These are phyloP conservation scores for Andrena bucephala DNA, from an alignment of 2,888 invertebrate species.

Conservation along the genomic window DNA sequence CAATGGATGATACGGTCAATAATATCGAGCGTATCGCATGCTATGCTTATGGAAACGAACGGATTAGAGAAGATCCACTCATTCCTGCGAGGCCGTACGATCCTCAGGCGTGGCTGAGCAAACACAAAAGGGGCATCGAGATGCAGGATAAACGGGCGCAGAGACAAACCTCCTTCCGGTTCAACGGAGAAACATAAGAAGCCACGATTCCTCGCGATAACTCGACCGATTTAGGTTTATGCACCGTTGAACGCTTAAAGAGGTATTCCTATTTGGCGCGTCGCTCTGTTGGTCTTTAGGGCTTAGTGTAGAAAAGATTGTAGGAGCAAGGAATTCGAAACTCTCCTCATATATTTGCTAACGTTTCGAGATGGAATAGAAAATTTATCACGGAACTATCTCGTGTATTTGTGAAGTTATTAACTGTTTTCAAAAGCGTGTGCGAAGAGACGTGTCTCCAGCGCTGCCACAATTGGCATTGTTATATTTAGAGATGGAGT, in stretches of 20 bases:
- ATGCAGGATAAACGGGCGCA: slow-evolving; percentile 66
- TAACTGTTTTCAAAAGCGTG: no score
- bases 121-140: slow-evolving; percentile 76
- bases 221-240: slow-evolving; percentile 53
- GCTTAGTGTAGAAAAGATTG: no score
- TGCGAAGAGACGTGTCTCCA: no score
- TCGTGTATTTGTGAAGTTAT: no score
- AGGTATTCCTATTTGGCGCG: slow-evolving; percentile 5
- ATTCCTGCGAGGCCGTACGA: slow-evolving; percentile 41
- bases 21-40: slow-evolving; percentile 56
- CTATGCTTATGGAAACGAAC: slow-evolving; percentile 60
- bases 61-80: slow-evolving; percentile 67
- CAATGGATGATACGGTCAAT: slow-evolving; percentile 61
- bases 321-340: no score
- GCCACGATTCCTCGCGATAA: slow-evolving; percentile 44
- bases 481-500: no score
- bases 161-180: slow-evolving; percentile 66
- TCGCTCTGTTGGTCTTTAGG: no score
- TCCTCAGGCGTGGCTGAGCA: slow-evolving; percentile 80
- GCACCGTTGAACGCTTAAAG: slow-evolving; percentile 39
- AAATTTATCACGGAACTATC: no score
- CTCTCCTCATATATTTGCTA: no score
- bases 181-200: slow-evolving; percentile 69
- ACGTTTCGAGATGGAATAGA: no score
- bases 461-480: no score